phyloP scores from a whole-genome alignment of 2,113 vertebrate species.

The Oreochromis tanganicae region DNA sequence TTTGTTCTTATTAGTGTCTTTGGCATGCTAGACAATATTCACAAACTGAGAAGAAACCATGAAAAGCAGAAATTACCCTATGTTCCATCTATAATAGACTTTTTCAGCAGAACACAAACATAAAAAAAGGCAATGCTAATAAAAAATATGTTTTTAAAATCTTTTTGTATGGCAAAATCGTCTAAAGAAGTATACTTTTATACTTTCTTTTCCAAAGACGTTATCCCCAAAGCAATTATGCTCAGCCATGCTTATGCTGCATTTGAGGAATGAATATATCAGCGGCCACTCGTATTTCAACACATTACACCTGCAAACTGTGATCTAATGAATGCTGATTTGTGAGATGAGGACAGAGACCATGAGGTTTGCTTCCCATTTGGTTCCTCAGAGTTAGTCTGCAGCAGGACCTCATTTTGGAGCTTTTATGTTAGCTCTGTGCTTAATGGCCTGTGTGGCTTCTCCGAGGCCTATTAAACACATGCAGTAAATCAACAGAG shows the following conservation, averaged over 20 bases:
- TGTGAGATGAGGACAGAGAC: conserved; percentile 13
- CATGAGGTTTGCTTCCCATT: background rate
- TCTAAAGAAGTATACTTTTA: background rate
- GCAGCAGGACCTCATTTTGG: conserved; percentile 12
- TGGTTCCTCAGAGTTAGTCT: background rate
- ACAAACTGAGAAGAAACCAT: background rate
- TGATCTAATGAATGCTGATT: conserved; percentile 37
- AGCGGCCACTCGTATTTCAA: background rate
- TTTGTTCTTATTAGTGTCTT: background rate
- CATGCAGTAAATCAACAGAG: conserved; percentile 55
- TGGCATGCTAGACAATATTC: background rate
- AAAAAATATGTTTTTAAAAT: background rate
- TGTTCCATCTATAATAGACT: background rate
- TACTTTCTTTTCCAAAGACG: background rate
- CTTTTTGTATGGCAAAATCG: background rate
- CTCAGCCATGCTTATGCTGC: background rate
- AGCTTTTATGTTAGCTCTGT: conserved; percentile 33
- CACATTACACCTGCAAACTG: background rate
- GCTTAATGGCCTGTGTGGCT: conserved; percentile 45
- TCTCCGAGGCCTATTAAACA: conserved; percentile 38
- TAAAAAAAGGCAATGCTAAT: background rate
- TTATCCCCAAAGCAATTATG: conserved; percentile 20
- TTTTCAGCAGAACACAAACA: background rate
- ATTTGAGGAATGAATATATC: background rate
- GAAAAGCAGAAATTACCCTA: background rate